Evolutionary conservation across 1,140 invertebrate genomes (phyloP), one percentile per base, ranked within the genome.

Genomic region (Piezodorus guildinii): DNA sequence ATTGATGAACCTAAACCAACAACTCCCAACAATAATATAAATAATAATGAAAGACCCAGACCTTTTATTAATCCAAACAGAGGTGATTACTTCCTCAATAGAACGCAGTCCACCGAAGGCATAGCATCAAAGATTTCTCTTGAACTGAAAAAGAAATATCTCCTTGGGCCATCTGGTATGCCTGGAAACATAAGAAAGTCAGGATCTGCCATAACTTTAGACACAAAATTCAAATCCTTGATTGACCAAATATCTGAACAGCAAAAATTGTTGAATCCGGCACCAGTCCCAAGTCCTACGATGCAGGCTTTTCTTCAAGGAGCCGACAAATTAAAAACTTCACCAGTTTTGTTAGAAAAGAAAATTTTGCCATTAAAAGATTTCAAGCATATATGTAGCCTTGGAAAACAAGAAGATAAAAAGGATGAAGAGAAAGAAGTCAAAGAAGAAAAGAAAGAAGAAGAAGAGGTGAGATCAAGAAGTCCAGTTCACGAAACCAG

Each of bases 211-310:
- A 87, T 88, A 0, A 86, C 88, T 61, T 78, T 93, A 10, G 90
- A 92, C 70, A 88, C 86, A 1, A 86, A 87, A 70, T 80, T 94
- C 52, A 85, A 88, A 74, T 87, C 83, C 54, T 85, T 93, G 66
- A 83, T 89, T 44, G 88, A 86, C 27, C 87, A 85, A 62, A 93
- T 94, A 64, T 90, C 89, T 1, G 90, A 93, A 71, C 87, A 90
- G 68, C 91, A 94, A 71, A 93, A 93, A 70, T 74, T 92, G 64
- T 71, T 94, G 43, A 87, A 91, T 73, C 88, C 89, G 0, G 86
- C 89, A 0, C 78, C 85, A 0, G 82, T 85, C 65, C 84, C 86
- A 9, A 86, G 84, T 72, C 80, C 85, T 2, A 81, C 83, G 19
- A 88, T 88, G 85, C 83, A 86, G 69, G 83, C 82, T 2, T 86